These are phyloP conservation scores for Agrenia bidenticulata DNA, from an alignment of 2,888 invertebrate genomes.

Conservation along the genomic window DNA sequence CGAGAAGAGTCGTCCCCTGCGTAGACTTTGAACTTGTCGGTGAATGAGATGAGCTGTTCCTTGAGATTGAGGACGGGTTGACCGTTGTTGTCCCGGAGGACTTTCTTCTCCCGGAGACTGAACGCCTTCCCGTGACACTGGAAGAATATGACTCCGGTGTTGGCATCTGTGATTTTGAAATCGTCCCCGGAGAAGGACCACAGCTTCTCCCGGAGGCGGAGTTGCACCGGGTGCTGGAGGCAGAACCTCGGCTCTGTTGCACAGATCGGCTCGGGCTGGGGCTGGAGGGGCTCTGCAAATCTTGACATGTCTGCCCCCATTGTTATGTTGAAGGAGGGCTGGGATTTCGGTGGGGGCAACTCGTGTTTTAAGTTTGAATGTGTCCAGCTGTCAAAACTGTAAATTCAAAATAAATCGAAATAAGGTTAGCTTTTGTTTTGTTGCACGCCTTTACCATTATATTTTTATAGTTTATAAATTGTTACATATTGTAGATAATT, in stretches of 20 bases:
- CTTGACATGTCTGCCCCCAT: constrained; percentile 13
- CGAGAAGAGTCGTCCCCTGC: constrained; percentile 34
- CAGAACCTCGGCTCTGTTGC: constrained; percentile 42
- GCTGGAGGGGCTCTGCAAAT: constrained; percentile 21
- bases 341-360: too few relatives aligned
- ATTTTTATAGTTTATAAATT: too few relatives aligned
- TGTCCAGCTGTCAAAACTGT: too few relatives aligned
- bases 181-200: constrained; percentile 44
- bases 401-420: too few relatives aligned
- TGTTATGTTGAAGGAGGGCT: not conserved
- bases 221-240: constrained; percentile 33
- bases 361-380: too few relatives aligned
- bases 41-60: constrained; percentile 36
- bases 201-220: constrained; percentile 35
- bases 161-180: constrained; percentile 38
- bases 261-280: constrained; percentile 33
- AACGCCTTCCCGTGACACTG: constrained; percentile 40
- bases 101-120: constrained; percentile 43
- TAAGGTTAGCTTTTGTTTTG: too few relatives aligned
- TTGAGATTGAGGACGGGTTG: constrained; percentile 39
- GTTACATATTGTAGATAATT: too few relatives aligned
- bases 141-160: constrained; percentile 35
- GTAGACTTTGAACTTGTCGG: constrained; percentile 41
- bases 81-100: constrained; percentile 33
- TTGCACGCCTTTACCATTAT: too few relatives aligned